These are phyloP conservation scores for Drosophila suboccidentalis DNA, from an alignment of 2,888 invertebrate species.

Conservation along the genomic window DNA sequence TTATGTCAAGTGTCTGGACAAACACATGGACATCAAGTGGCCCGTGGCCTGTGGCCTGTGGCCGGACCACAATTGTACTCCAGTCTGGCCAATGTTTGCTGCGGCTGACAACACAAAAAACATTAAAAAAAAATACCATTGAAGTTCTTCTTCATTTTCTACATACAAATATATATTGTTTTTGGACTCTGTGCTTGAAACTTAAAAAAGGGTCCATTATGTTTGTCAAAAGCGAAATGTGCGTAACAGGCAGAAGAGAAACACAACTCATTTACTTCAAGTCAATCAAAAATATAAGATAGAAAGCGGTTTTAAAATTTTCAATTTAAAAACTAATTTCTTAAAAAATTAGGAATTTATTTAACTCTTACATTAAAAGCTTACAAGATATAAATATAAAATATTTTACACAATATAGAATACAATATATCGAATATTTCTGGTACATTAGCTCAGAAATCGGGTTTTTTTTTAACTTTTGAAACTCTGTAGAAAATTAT, in stretches of 20 bases:
- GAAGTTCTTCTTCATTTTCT: constrained; percentile 26
- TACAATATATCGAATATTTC: too few relatives aligned
- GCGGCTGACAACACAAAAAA: constrained; percentile 62
- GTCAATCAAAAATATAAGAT: too few relatives aligned
- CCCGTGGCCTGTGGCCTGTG: constrained; percentile 28
- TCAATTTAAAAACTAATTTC: too few relatives aligned
- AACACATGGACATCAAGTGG: constrained; percentile 77
- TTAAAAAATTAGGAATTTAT: too few relatives aligned
- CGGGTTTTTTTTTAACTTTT: too few relatives aligned
- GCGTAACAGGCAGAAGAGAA: neutral
- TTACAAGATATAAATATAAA: too few relatives aligned
- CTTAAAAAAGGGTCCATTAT: neutral
- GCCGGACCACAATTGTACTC: constrained; percentile 27
- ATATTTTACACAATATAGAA: too few relatives aligned
- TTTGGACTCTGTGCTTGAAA: neutral
- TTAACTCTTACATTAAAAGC: too few relatives aligned
- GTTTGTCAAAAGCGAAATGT: neutral
- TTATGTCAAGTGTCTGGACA: constrained; percentile 79
- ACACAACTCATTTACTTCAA: too few relatives aligned
- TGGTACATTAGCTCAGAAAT: too few relatives aligned
- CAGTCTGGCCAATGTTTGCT: constrained; percentile 56
- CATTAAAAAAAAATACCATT: constrained; percentile 32
- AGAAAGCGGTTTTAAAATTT: too few relatives aligned
- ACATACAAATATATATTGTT: neutral
- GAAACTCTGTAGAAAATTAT: too few relatives aligned